These are phyloP conservation scores for Microctenopoma lineatum DNA, from an alignment of 2,797 vertebrate genomes.

Conservation along the genomic window DNA sequence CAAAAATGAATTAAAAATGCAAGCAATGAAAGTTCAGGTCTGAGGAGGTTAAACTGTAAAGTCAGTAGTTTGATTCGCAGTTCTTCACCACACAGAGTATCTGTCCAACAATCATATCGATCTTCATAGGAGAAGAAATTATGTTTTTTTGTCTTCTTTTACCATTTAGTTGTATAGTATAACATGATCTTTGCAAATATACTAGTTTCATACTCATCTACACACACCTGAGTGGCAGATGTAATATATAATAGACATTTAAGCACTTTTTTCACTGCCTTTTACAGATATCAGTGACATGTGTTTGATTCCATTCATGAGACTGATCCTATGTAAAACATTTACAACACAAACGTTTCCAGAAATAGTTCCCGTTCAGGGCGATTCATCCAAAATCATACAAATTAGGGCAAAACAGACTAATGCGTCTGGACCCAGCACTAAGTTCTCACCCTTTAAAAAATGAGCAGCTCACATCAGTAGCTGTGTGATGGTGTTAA, in stretches of 20 bases:
- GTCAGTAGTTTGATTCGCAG: too few species aligned
- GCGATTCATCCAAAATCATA: neutral
- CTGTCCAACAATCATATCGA: too few species aligned
- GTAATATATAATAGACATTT: conserved; percentile 2
- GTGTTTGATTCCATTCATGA: neutral
- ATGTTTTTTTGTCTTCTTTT: too few species aligned
- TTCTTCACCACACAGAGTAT: too few species aligned
- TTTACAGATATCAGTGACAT: neutral
- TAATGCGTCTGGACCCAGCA: conserved; percentile 30
- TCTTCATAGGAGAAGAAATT: too few species aligned
- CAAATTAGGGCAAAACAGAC: conserved; percentile 4
- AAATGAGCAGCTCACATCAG: conserved; percentile 31
- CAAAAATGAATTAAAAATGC: too few species aligned
- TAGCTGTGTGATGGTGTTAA: conserved; percentile 46
- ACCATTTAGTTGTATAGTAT: neutral
- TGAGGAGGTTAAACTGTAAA: too few species aligned
- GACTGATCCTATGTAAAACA: neutral
- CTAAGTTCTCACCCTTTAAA: conserved; percentile 20
- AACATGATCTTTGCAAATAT: neutral
- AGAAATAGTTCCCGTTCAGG: neutral
- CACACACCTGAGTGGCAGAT: conserved; percentile 3
- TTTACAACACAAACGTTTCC: neutral
- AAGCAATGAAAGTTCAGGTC: too few species aligned
- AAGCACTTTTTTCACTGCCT: conserved; percentile 24
- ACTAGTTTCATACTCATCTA: neutral